Evolutionary conservation across 2,113 vertebrate species (phyloP), one percentile per base, ranked within the genome.

Genomic region (Nesogale talazaci): DNA sequence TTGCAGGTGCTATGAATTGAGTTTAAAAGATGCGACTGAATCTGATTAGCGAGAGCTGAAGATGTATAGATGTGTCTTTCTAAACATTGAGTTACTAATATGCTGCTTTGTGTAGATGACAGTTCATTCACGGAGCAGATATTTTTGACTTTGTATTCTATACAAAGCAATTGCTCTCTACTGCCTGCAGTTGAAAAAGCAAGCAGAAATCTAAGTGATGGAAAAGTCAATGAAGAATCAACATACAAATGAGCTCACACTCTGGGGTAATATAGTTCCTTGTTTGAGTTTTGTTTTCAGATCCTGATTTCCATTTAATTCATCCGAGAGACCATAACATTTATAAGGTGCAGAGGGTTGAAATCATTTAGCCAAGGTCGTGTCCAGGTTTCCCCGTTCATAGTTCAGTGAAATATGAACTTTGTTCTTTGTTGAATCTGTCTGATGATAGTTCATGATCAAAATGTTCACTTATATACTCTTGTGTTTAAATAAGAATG

Each of bases 1-100:
- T 95, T 95, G 96, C 97, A 98, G 97, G 96, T 96, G 97, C 93
- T 95, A 80, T 65, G 70, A 79, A 14, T 15, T 87, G 96, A 95
- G 90, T 86, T 84, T 96, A 86, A 92, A 91, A 92, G 88, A 97
- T 90, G 90, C 96, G 86, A 93, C 63, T 89, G 87, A 61, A 83
- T 46, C 93, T 97, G 80, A 85, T 88, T 94, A 63, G 2, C 0
- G 83, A 96, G 61, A 46, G 57, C 91, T 70, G 65, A 91, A 96
- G 42, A 96, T 34, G 2, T 83, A 16, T 92, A 96, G 42, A 86
- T 12, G 0, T 76, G 3, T 92, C 94, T 90, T 2, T 94, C 69
- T 93, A 77, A 97, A 90, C 92, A 81, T 3, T 3, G 38, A 89
- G 77, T 87, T 91, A 91, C 93, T 95, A 93, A 65, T 86, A 89